A percentile compares a stretch with the other conserved stretches of the same genome.
These are phyloP conservation scores for Acrossocheilus fasciatus DNA, from an alignment of 2,797 vertebrate species.

Conservation along the genomic window DNA sequence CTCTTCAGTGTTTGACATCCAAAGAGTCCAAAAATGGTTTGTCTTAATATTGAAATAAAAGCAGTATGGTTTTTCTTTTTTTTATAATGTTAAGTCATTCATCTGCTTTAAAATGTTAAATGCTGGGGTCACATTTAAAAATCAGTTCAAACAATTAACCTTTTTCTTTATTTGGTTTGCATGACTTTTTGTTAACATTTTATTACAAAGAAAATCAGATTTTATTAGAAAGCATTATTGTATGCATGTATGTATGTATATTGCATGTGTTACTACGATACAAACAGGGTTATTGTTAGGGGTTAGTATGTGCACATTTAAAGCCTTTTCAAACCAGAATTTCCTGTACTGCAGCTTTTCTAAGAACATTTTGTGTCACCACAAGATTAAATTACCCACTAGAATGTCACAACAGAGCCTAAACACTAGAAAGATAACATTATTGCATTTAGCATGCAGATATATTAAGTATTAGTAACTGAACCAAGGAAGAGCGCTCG, in stretches of 20 bases:
- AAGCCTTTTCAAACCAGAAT: background rate
- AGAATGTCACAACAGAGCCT: background rate
- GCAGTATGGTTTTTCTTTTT: background rate
- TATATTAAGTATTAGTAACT: background rate
- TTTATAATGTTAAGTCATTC: background rate
- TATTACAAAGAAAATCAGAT: background rate
- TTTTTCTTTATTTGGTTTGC: background rate
- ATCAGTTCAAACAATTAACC: background rate
- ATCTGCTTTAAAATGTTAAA: background rate
- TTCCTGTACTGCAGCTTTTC: background rate
- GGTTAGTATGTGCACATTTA: background rate
- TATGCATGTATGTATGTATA: background rate
- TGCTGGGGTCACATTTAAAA: background rate
- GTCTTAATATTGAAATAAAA: background rate
- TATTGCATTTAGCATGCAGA: background rate
- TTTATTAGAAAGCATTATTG: background rate
- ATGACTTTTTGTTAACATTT: background rate
- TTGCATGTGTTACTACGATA: background rate
- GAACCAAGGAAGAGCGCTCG: background rate
- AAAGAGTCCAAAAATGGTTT: background rate
- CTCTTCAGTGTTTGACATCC: background rate
- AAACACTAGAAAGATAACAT: background rate
- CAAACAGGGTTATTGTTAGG: background rate
- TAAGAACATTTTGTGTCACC: background rate
- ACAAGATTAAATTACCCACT: background rate